Percentiles rank a stretch among this genome's conserved stretches.
Conservation (phyloP, 2,113 vertebrate genomes). For the Rattus rattus region DNA sequence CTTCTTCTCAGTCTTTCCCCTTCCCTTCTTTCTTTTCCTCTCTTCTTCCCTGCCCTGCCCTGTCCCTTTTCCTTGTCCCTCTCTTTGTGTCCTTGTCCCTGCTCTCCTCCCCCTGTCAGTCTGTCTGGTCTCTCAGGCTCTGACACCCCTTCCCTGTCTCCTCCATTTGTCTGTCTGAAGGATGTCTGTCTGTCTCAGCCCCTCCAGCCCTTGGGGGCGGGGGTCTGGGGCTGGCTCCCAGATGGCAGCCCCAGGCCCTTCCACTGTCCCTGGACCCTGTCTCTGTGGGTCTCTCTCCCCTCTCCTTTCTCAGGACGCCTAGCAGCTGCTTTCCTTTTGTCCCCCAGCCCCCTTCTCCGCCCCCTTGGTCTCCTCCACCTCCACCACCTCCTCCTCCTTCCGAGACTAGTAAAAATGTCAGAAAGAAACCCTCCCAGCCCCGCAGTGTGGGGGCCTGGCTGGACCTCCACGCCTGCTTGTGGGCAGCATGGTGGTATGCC, state of each 20-base stretch:
- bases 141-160: not conserved
- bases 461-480: conserved; percentile 10
- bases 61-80: not conserved
- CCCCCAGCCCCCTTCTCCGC: conserved; percentile 78
- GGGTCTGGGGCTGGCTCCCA: not conserved
- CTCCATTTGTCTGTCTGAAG: not conserved
- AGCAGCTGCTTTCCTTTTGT: conserved; percentile 86
- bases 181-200: conserved; percentile 44
- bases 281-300: conserved; percentile 62
- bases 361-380: conserved; percentile 83
- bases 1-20: no score
- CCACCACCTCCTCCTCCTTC: conserved; percentile 81
- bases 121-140: not conserved
- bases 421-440: conserved; percentile 76
- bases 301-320: conserved; percentile 75
- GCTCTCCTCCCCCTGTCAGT: not conserved
- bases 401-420: conserved; percentile 88
- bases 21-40: not conserved
- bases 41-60: not conserved
- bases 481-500: conserved; percentile 36
- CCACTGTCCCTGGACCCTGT: conserved; percentile 11
- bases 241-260: not conserved
- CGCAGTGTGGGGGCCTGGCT: conserved; percentile 59
- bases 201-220: conserved; percentile 56
- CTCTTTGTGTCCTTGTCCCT: not conserved